Evolutionary conservation across 2,113 vertebrate genomes (phyloP).

Genomic region (Phainopepla nitens): DNA sequence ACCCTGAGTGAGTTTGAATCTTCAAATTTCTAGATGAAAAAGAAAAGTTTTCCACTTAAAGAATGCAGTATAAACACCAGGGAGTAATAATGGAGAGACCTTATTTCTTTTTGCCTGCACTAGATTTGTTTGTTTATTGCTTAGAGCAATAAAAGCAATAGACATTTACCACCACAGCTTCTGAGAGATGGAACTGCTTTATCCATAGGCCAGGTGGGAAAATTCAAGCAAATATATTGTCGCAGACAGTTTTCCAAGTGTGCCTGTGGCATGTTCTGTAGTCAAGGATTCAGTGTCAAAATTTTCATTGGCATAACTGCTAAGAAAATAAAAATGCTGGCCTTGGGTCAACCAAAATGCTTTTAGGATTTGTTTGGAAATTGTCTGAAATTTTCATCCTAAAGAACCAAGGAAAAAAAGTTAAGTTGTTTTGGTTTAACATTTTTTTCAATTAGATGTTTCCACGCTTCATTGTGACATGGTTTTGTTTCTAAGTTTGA

Average conservation of each 20-base stretch:
- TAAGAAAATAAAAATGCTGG: constrained; percentile 11
- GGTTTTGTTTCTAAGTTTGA: background rate
- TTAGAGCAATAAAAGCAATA: background rate
- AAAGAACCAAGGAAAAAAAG: background rate
- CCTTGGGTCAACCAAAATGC: background rate
- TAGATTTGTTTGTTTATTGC: background rate
- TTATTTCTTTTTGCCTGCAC: background rate
- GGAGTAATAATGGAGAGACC: background rate
- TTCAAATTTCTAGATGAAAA: background rate
- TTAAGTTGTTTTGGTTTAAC: background rate
- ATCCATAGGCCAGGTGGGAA: background rate
- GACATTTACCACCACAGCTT: background rate
- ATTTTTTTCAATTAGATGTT: background rate
- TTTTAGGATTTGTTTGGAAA: background rate
- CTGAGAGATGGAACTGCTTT: background rate
- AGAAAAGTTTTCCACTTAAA: background rate
- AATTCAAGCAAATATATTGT: background rate
- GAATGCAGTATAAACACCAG: background rate
- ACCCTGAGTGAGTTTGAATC: background rate
- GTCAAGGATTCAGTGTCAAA: background rate
- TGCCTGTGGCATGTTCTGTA: background rate
- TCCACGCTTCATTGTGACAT: background rate
- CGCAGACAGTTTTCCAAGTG: background rate
- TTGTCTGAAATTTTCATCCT: background rate
- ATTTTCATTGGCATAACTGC: background rate